Conservation (phyloP, 2,797 vertebrate species). For the Rhinophrynus dorsalis region DNA sequence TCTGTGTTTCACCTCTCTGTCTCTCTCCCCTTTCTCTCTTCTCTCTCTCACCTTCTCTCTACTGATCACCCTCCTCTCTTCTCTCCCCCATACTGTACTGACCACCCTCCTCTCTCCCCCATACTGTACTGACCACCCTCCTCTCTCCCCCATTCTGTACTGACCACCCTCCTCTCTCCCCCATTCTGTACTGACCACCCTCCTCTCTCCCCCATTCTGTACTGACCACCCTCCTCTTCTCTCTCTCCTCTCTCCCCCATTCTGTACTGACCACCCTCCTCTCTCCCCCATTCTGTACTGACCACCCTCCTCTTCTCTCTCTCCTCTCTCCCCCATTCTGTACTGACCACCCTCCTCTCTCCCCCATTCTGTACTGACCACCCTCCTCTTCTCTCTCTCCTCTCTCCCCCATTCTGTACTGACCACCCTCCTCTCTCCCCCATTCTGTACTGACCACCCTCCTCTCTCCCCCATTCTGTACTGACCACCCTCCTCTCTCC, state of each 20-base stretch:
- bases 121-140: not conserved
- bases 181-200: not conserved
- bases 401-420: not conserved
- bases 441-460: no score
- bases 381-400: not conserved
- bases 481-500: not conserved
- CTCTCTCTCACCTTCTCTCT: not conserved
- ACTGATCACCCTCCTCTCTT: not conserved
- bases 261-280: no score
- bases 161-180: no score
- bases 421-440: not conserved
- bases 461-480: not conserved
- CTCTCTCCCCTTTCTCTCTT: not conserved
- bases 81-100: not conserved
- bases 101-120: not conserved
- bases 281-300: not conserved
- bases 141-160: not conserved
- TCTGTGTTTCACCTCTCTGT: not conserved
- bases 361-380: not conserved
- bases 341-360: not conserved
- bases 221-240: no score
- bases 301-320: not conserved
- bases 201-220: not conserved
- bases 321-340: not conserved
- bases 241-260: no score